Evolutionary conservation across 2,113 vertebrate species (phyloP).

Genomic region (Perca fluviatilis): DNA sequence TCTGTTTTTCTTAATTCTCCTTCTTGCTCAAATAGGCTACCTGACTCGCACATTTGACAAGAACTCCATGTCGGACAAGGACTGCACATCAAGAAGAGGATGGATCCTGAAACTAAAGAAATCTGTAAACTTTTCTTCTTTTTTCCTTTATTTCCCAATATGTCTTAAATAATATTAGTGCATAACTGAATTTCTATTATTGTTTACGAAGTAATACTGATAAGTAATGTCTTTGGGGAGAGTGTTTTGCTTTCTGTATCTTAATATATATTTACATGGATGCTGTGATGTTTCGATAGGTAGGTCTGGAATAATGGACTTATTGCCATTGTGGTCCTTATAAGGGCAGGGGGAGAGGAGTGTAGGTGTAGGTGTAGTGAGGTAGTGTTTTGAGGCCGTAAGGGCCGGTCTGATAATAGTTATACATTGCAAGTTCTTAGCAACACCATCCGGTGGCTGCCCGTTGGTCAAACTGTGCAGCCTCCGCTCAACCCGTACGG

Average conservation of each 20-base stretch:
- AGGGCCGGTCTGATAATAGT: too few species aligned
- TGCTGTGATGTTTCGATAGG: slow-evolving; percentile 67
- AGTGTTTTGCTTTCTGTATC: neutral
- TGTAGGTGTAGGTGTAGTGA: too few species aligned
- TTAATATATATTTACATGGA: neutral
- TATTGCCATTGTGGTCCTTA: too few species aligned
- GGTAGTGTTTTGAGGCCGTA: too few species aligned
- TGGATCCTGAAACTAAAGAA: slow-evolving; percentile 38
- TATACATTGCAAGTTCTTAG: too few species aligned
- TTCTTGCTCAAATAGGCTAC: slow-evolving; percentile 29
- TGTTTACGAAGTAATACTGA: neutral
- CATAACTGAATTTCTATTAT: neutral
- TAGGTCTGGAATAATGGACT: slow-evolving; percentile 88
- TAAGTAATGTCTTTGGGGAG: neutral
- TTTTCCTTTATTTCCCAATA: neutral
- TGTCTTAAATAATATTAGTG: slow-evolving; percentile 37
- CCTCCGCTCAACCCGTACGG: too few species aligned
- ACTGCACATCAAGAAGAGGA: slow-evolving; percentile 47
- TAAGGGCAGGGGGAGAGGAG: too few species aligned
- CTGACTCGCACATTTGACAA: slow-evolving; percentile 17
- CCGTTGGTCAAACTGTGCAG: too few species aligned
- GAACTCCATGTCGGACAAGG: slow-evolving; percentile 8
- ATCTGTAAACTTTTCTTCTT: slow-evolving; percentile 30
- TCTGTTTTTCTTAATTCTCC: slow-evolving; percentile 12
- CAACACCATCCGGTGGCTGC: too few species aligned